Conservation (phyloP, 2,113 vertebrate genomes). For the Camarhynchus parvulus region DNA sequence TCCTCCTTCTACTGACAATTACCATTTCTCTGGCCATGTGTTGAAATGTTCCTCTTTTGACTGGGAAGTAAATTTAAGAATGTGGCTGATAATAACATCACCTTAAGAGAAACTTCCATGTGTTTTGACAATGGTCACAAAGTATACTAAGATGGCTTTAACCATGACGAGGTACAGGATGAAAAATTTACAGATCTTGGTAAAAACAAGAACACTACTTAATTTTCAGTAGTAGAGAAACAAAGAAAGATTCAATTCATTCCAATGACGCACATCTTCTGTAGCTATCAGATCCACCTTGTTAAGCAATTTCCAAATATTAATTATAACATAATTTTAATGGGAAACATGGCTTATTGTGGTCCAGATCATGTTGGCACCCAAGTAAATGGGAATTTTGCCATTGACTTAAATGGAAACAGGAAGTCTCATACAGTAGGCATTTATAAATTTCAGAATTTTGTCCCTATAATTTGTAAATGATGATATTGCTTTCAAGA, state of each 20-base stretch:
- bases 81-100: not conserved
- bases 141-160: not conserved
- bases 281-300: not conserved
- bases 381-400: not conserved
- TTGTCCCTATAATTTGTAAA: not conserved
- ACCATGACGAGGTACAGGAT: not conserved
- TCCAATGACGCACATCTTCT: not conserved
- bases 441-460: not conserved
- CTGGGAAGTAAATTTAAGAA: not conserved
- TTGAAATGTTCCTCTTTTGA: not conserved
- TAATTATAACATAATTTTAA: conserved; percentile 3
- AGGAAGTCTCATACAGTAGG: not conserved
- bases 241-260: not conserved
- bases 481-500: not conserved
- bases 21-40: not conserved
- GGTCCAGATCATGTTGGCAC: not conserved
- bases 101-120: not conserved
- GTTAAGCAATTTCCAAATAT: not conserved
- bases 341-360: not conserved
- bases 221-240: not conserved
- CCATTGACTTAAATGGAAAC: not conserved
- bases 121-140: not conserved
- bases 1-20: not conserved
- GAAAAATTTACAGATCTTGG: not conserved
- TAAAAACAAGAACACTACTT: not conserved